phyloP scores from a whole-genome alignment of 2,113 vertebrate species.

The Lampris megalopsis region DNA sequence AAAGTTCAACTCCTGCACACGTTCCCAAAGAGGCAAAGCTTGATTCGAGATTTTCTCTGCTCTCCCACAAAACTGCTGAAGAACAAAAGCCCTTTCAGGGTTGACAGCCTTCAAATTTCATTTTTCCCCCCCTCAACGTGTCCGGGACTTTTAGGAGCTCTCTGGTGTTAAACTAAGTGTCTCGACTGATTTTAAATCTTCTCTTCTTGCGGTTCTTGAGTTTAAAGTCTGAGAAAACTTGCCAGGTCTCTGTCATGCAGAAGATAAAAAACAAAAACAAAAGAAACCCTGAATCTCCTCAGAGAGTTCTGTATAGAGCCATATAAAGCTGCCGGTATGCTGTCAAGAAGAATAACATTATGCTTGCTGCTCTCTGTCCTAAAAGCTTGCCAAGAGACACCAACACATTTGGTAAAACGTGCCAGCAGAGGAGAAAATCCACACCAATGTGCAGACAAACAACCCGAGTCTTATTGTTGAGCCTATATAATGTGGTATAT shows the following conservation, averaged over 20 bases:
- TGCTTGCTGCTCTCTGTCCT: no score
- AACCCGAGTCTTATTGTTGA: no score
- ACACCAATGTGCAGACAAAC: no score
- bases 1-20: not conserved
- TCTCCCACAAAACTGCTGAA: constrained; percentile 5
- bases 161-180: constrained; percentile 13
- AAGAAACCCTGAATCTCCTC: not conserved
- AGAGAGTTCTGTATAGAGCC: not conserved
- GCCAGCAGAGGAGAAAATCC: no score
- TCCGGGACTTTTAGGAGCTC: not conserved
- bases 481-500: no score
- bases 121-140: not conserved
- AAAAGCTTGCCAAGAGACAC: no score
- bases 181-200: constrained; percentile 1
- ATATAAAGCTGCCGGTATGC: not conserved
- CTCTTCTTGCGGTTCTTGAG: not conserved
- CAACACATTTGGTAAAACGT: no score
- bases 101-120: not conserved
- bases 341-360: no score
- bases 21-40: constrained; percentile 17
- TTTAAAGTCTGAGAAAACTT: not conserved
- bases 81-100: constrained; percentile 11
- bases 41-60: not conserved
- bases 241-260: not conserved
- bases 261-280: not conserved